phyloP scores from a whole-genome alignment of 1,140 invertebrate genomes.

The Rhagoletis pomonella region DNA sequence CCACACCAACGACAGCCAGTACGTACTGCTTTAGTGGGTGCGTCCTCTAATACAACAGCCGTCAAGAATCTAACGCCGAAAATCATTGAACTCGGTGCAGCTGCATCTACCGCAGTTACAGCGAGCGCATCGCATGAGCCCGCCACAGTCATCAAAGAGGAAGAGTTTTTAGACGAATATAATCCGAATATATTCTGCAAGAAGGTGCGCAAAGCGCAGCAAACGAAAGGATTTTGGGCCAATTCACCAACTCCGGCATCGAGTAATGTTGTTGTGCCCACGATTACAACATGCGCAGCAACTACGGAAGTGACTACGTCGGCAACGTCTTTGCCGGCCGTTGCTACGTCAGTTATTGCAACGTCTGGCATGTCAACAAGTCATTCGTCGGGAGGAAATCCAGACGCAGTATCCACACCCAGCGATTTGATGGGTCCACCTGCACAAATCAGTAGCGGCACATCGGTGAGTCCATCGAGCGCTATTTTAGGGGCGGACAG shows the following conservation, averaged over 20 bases:
- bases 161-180: constrained; percentile 69
- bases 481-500: background rate
- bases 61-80: constrained; percentile 72
- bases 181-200: constrained; percentile 71
- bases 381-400: background rate
- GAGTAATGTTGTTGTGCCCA: constrained; percentile 55
- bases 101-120: constrained; percentile 12
- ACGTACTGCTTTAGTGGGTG: background rate
- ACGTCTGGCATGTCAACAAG: background rate
- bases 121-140: constrained; percentile 25
- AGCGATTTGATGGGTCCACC: constrained; percentile 68
- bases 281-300: constrained; percentile 57
- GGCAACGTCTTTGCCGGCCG: constrained; percentile 56
- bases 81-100: constrained; percentile 63
- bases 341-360: constrained; percentile 48
- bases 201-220: constrained; percentile 72
- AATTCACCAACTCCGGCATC: constrained; percentile 64
- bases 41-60: constrained; percentile 55
- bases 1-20: background rate
- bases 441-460: constrained; percentile 63
- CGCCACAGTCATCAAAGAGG: constrained; percentile 64
- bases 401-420: background rate
- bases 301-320: constrained; percentile 56
- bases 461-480: constrained; percentile 64
- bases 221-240: constrained; percentile 71